phyloP scores from a whole-genome alignment of 2,888 invertebrate species.

The Macrophya alboannulata region DNA sequence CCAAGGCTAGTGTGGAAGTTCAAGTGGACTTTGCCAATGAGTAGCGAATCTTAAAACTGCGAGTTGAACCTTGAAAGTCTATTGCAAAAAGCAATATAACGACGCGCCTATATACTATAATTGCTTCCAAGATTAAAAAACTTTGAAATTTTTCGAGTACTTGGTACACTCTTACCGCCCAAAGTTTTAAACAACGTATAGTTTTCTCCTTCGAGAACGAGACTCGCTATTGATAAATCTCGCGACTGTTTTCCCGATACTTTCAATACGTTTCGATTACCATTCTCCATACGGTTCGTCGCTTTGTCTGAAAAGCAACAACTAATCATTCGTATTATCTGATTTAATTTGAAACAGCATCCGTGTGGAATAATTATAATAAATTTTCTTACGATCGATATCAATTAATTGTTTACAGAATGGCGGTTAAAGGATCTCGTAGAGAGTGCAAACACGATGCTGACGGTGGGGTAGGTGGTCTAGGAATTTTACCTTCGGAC shows the following conservation, averaged over 20 bases:
- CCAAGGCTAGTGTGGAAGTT: conserved; percentile 20
- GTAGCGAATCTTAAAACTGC: conserved; percentile 18
- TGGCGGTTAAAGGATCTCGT: conserved; percentile 71
- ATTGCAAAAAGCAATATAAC: conserved; percentile 20
- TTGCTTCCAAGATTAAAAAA: conserved; percentile 30
- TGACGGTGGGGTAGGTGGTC: conserved; percentile 70
- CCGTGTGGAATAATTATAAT: background rate
- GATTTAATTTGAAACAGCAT: background rate
- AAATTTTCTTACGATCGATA: background rate
- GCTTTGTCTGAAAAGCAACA: background rate
- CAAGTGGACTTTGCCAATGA: background rate
- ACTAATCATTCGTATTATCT: background rate
- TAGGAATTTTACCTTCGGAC: conserved; percentile 75
- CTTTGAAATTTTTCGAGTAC: conserved; percentile 19
- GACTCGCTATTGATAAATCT: conserved; percentile 15
- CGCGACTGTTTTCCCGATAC: conserved; percentile 14
- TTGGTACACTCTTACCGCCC: background rate
- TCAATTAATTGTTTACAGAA: conserved; percentile 65
- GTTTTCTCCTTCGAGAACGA: background rate
- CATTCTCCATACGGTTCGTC: background rate
- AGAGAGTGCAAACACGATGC: conserved; percentile 75
- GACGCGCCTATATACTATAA: background rate
- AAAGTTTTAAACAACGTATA: background rate
- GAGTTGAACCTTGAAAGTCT: conserved; percentile 16
- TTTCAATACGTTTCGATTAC: background rate